Conservation (phyloP, 1,140 invertebrate species). For the Micrasema minimum region DNA sequence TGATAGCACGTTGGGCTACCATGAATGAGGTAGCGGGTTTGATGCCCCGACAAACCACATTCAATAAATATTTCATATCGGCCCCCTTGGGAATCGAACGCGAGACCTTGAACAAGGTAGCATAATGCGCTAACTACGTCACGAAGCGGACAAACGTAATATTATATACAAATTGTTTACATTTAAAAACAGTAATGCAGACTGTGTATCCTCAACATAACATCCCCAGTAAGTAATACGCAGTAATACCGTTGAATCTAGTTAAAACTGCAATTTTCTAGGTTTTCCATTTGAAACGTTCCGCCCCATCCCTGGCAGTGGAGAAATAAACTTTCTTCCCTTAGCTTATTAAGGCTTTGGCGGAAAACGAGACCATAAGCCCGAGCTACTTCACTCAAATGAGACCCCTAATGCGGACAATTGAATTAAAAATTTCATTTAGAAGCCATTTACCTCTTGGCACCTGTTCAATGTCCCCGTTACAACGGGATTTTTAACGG, state of each 20-base stretch:
- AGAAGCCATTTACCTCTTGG: conserved; percentile 35
- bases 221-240: conserved; percentile 7
- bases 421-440: conserved; percentile 53
- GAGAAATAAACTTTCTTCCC: conserved; percentile 35
- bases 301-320: background rate
- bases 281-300: conserved; percentile 18
- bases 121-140: no score
- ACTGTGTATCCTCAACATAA: no score
- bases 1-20: no score
- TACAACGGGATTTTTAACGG: conserved; percentile 15
- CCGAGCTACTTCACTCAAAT: conserved; percentile 49
- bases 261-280: conserved; percentile 32
- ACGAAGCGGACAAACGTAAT: no score
- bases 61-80: no score
- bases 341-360: conserved; percentile 47
- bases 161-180: no score
- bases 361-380: conserved; percentile 47
- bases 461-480: conserved; percentile 45
- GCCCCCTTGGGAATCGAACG: no score
- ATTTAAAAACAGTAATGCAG: no score
- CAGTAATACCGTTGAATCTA: background rate
- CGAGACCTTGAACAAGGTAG: no score
- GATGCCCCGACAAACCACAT: no score
- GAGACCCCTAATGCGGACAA: conserved; percentile 51
- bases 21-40: no score